Evolutionary conservation across 2,113 vertebrate species (phyloP), one percentile per base, ranked within the genome.

Genomic region (Anolis sagrei): DNA sequence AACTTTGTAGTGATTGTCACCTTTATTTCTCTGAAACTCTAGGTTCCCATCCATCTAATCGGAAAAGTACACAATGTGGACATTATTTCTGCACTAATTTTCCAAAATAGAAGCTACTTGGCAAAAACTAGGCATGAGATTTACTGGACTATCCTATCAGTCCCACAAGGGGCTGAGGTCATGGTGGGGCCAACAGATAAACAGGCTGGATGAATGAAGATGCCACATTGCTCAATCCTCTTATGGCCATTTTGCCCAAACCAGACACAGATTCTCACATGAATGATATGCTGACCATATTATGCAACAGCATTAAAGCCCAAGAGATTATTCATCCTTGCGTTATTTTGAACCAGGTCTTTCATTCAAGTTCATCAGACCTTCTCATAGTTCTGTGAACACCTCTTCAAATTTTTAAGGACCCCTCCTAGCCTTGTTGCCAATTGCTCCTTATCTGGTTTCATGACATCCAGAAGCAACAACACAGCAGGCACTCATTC

Each of bases 291-390:
- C 79, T 87, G 84, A 88, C 86, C 87, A 69, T 88, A 90, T 94
- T 94, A 94, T 89, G 72, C 76, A 94, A 94, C 84, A 89, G 90
- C 89, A 89, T 91, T 93, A 92, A 83, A 92, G 7, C 7, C 51
- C 62, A 85, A 89, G 84, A 84, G 90, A 93, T 93, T 93, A 90
- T 75, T 89, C 0, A 0, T 72, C 19, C 48, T 86, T 87, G 27
- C 84, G 83, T 39, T 34, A 77, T 69, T 84, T 54, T 68, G 36
- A 84, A 77, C 8, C 73, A 68, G 19, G 44, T 18, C 18, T 77
- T 76, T 66, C 62, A 69, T 77, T 77, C 48, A 68, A 49, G 61
- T 19, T 32, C 49, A 78, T n/a, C 48, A 72, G 83, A 21, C 18
- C 58, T 51, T 58, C 18, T 19, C 49, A 61, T 1, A 81, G 16